These are phyloP conservation scores for Aphodius sticticus DNA, from an alignment of 2,888 invertebrate species.

Conservation along the genomic window DNA sequence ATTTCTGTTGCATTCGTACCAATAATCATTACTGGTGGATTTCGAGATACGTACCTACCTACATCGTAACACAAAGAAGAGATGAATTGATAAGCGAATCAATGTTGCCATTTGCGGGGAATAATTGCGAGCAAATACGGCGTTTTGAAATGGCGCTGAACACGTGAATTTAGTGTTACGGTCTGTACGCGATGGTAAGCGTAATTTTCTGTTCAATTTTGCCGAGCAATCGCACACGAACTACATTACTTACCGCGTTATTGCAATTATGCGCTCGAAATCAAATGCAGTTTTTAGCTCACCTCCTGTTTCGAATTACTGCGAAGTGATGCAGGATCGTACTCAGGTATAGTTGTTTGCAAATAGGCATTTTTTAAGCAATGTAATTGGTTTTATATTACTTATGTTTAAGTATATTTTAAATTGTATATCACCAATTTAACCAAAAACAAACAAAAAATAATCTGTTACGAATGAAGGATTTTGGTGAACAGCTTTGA, in stretches of 20 bases:
- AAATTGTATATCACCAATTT: too few relatives aligned
- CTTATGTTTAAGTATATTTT: too few relatives aligned
- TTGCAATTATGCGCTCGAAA: background rate
- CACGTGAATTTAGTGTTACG: constrained; percentile 4
- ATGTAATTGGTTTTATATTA: too few relatives aligned
- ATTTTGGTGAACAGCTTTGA: too few relatives aligned
- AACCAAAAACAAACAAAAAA: too few relatives aligned
- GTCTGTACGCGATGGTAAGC: background rate
- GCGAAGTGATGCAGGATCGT: background rate
- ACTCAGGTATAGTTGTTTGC: too few relatives aligned
- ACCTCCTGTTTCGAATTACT: background rate
- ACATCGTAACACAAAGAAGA: background rate
- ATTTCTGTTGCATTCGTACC: background rate
- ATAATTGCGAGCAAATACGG: constrained; percentile 4
- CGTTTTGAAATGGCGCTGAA: background rate
- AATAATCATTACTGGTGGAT: background rate
- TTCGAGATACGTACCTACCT: background rate
- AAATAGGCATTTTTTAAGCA: too few relatives aligned
- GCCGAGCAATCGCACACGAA: background rate
- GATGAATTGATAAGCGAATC: background rate
- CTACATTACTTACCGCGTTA: constrained; percentile 4
- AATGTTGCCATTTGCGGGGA: background rate
- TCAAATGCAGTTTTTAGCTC: background rate
- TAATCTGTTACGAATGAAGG: too few relatives aligned
- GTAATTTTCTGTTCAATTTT: background rate